These are phyloP conservation scores for Pogonomyrmex barbatus DNA, from an alignment of 1,140 invertebrate genomes.

Conservation along the genomic window DNA sequence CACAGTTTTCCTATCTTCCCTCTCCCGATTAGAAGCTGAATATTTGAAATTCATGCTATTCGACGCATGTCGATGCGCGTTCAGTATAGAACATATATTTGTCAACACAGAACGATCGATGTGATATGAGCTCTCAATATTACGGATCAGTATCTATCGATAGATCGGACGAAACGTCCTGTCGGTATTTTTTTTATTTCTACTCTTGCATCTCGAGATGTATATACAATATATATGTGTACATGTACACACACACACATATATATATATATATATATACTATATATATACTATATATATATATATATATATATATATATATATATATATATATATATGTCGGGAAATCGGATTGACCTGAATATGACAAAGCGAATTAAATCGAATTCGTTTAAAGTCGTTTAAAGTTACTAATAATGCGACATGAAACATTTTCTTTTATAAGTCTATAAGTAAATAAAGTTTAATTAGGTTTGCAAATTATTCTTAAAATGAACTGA, in stretches of 20 bases:
- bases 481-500: conserved; percentile 17
- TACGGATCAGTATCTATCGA: conserved; percentile 50
- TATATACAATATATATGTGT: not conserved
- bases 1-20: conserved; percentile 16
- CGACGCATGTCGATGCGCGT: conserved; percentile 29
- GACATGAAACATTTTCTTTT: too few relatives aligned
- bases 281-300: too few relatives aligned
- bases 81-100: conserved; percentile 42
- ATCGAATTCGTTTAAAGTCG: conserved; percentile 19
- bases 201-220: conserved; percentile 35
- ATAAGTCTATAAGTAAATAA: not conserved
- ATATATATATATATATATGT: conserved; percentile 42
- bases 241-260: not conserved
- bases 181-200: conserved; percentile 46
- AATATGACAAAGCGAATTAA: conserved; percentile 57
- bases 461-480: not conserved
- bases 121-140: conserved; percentile 47
- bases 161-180: conserved; percentile 25
- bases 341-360: conserved; percentile 54
- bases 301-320: not conserved
- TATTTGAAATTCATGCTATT: conserved; percentile 49
- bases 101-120: conserved; percentile 41
- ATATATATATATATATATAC: not conserved
- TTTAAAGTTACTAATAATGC: conserved; percentile 8
- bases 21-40: conserved; percentile 41